A percentile compares a stretch with the other conserved stretches of the same genome.
Evolutionary conservation across 2,113 vertebrate genomes (phyloP).

Genomic region (Cardinalis cardinalis): DNA sequence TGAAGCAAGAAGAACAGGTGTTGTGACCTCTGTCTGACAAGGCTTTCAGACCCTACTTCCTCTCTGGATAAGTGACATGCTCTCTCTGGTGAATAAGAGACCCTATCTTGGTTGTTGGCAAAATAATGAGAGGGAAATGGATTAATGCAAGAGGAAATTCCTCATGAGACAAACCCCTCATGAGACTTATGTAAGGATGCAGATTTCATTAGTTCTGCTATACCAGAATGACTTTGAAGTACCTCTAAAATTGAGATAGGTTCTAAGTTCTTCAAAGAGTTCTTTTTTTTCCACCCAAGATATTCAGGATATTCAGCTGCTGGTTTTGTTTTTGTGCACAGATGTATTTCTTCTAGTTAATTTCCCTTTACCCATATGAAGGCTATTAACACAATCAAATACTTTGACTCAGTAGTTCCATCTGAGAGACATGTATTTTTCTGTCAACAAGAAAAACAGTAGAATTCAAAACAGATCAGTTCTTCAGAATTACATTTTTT

Average conservation of each 20-base stretch:
- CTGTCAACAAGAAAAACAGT: neutral
- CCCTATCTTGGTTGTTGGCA: fast-evolving
- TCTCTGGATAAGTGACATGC: neutral
- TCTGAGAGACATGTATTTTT: neutral
- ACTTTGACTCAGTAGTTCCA: neutral
- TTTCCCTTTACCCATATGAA: neutral
- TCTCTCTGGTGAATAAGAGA: neutral
- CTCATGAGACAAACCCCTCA: neutral
- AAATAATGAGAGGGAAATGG: neutral
- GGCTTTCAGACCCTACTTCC: neutral
- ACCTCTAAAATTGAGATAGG: neutral
- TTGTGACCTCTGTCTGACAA: neutral
- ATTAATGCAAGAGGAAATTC: neutral
- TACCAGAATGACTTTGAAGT: neutral
- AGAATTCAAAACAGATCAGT: constrained; percentile 17
- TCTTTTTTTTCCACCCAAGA: neutral
- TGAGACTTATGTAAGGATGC: neutral
- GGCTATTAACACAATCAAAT: neutral
- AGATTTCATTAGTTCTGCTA: neutral
- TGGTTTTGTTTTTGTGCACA: neutral
- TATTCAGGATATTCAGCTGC: neutral
- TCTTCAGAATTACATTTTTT: neutral
- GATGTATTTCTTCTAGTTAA: neutral
- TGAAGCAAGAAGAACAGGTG: neutral
- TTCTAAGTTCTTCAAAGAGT: neutral